phyloP scores from a whole-genome alignment of 1,140 invertebrate genomes.

The Drosophila pachea region DNA sequence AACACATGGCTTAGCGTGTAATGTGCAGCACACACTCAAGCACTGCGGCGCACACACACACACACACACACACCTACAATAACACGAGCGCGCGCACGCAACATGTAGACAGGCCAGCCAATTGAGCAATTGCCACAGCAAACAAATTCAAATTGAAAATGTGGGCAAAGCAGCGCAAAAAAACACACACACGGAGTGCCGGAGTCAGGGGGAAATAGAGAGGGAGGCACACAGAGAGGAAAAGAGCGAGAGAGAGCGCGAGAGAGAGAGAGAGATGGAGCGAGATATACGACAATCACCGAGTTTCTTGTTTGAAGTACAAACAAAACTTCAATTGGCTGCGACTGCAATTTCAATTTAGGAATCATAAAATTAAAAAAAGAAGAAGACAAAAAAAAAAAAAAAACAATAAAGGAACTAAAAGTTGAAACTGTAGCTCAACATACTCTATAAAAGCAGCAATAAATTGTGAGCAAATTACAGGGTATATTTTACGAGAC shows the following conservation, averaged over 20 bases:
- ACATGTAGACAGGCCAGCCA: conserved; percentile 55
- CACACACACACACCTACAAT: too few species aligned
- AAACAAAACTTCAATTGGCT: conserved; percentile 71
- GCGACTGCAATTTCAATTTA: conserved; percentile 68
- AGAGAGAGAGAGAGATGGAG: conserved; percentile 21
- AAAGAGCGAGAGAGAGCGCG: conserved; percentile 8
- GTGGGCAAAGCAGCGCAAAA: conserved; percentile 59
- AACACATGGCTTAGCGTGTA: conserved; percentile 71
- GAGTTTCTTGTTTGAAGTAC: conserved; percentile 68
- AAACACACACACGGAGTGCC: conserved; percentile 1
- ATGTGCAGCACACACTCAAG: conserved; percentile 50
- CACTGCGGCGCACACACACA: conserved; percentile 18
- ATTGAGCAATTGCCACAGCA: conserved; percentile 77
- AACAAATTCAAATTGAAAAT: conserved; percentile 77
- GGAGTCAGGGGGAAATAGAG: too few species aligned
- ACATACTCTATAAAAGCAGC: not conserved
- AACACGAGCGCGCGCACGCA: conserved; percentile 35
- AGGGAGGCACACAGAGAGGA: not conserved
- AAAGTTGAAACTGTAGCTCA: conserved; percentile 7
- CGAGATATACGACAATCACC: conserved; percentile 39
- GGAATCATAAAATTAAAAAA: conserved; percentile 47
- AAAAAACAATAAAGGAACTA: not conserved
- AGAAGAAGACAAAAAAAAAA: conserved; percentile 20
- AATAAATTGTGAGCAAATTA: not conserved
- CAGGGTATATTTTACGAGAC: too few species aligned